Evolutionary conservation across 2,888 invertebrate species (phyloP).

Genomic region (Crocallis elinguaria): DNA sequence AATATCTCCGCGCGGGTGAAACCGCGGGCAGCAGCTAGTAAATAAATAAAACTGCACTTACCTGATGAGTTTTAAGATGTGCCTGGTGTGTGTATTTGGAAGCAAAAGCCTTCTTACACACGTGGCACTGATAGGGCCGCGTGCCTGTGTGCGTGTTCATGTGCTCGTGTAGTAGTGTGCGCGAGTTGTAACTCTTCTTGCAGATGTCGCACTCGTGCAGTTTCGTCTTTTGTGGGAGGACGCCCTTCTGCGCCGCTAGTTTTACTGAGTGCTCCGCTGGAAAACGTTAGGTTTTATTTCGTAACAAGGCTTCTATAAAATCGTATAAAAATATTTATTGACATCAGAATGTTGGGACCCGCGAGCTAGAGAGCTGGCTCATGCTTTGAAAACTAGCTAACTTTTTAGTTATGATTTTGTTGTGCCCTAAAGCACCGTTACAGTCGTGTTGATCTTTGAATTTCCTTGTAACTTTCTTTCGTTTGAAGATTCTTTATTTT

Average conservation of each 20-base stretch:
- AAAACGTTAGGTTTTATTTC: neutral
- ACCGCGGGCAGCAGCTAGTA: too few relatives aligned
- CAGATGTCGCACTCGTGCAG: slow-evolving; percentile 87
- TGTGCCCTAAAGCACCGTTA: too few relatives aligned
- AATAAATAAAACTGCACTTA: slow-evolving; percentile 43
- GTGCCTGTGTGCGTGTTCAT: slow-evolving; percentile 88
- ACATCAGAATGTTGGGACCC: neutral
- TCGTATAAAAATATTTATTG: too few relatives aligned
- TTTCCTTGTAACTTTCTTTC: too few relatives aligned
- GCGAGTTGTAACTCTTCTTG: slow-evolving; percentile 88
- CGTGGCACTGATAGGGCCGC: slow-evolving; percentile 87
- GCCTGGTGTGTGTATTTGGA: slow-evolving; percentile 92
- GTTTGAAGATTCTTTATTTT: too few relatives aligned
- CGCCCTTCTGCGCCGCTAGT: neutral
- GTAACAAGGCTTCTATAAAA: too few relatives aligned
- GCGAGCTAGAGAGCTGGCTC: too few relatives aligned
- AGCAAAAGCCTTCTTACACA: slow-evolving; percentile 90
- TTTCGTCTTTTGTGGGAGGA: slow-evolving; percentile 53
- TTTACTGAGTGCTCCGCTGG: slow-evolving; percentile 61
- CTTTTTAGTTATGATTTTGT: too few relatives aligned
- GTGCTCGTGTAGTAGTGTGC: slow-evolving; percentile 89
- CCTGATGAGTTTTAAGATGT: slow-evolving; percentile 89
- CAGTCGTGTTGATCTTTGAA: too few relatives aligned
- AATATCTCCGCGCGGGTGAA: too few relatives aligned
- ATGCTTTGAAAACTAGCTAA: too few relatives aligned